Conservation (phyloP, 2,797 vertebrate species). For the Brachymystax lenok region DNA sequence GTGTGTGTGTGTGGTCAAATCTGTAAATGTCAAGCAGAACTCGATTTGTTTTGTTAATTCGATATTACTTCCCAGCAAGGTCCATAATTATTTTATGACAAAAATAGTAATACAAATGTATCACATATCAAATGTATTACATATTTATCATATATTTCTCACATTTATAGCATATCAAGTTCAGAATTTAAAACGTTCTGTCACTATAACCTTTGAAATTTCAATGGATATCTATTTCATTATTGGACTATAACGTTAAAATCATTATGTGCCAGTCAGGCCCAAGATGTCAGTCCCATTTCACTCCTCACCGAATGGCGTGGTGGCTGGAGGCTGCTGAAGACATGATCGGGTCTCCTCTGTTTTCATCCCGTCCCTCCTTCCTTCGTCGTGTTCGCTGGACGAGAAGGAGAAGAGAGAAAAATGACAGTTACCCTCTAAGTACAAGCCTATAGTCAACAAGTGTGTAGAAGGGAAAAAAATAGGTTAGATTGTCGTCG, state of each 20-base stretch:
- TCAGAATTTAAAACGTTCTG: no score
- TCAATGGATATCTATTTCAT: not conserved
- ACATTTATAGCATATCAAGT: no score
- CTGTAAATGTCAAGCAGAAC: not conserved
- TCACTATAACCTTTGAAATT: not conserved
- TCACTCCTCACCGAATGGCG: slow-evolving; percentile 75
- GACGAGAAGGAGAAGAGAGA: not conserved
- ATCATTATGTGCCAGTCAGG: not conserved
- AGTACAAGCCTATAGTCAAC: no score
- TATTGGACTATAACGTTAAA: not conserved
- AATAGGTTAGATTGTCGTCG: no score
- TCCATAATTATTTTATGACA: not conserved
- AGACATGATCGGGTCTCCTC: slow-evolving; percentile 85
- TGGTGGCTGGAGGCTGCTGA: slow-evolving; percentile 79
- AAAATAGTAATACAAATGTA: not conserved
- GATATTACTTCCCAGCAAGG: no score
- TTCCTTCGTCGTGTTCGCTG: slow-evolving; percentile 77
- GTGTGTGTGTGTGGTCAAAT: not conserved
- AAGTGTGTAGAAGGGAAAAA: not conserved
- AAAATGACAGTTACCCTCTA: slow-evolving; percentile 5
- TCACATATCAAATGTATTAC: not conserved
- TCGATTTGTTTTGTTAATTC: not conserved
- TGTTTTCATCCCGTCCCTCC: slow-evolving; percentile 86
- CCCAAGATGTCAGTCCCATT: not conserved
- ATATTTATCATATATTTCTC: not conserved